Evolutionary conservation across 1,140 invertebrate genomes (phyloP).

Genomic region (Glomeris maerens): DNA sequence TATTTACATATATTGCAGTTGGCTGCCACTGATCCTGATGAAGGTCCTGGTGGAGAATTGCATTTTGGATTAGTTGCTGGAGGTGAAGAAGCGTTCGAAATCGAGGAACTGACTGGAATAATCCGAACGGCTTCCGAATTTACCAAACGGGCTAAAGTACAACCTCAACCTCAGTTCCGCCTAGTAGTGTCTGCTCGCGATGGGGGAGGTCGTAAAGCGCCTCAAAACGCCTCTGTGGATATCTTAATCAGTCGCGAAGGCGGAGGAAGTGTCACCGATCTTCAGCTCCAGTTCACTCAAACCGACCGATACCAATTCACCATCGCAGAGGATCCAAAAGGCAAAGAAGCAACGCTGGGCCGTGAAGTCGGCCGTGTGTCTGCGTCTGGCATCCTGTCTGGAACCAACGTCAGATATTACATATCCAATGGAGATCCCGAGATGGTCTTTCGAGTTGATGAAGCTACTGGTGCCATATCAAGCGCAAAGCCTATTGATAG

Average conservation of each 20-base stretch:
- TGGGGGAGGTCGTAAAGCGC: conserved; percentile 44
- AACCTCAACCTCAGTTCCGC: conserved; percentile 50
- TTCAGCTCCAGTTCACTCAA: conserved; percentile 48
- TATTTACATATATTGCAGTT: too few species aligned
- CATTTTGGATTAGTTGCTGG: conserved; percentile 59
- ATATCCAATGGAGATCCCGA: conserved; percentile 69
- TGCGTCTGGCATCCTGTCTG: conserved; percentile 30
- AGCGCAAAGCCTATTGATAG: conserved; percentile 67
- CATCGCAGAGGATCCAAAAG: conserved; percentile 55
- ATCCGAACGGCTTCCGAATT: conserved; percentile 49
- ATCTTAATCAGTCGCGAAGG: conserved; percentile 52
- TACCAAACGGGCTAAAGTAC: conserved; percentile 43
- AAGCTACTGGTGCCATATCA: conserved; percentile 57
- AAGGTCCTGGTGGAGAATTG: conserved; percentile 64
- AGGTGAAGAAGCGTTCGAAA: conserved; percentile 48
- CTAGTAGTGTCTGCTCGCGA: conserved; percentile 62
- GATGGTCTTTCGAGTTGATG: conserved; percentile 63
- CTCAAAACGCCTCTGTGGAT: conserved; percentile 62
- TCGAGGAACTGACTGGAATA: conserved; percentile 60
- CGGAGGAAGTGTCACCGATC: conserved; percentile 25
- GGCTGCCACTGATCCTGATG: conserved; percentile 60
- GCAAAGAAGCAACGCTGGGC: conserved; percentile 36
- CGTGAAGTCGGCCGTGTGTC: conserved; percentile 60
- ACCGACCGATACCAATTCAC: conserved; percentile 62
- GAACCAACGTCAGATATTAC: conserved; percentile 45